Evolutionary conservation across 1,140 invertebrate genomes (phyloP).

Genomic region (Pentalonia nigronervosa): DNA sequence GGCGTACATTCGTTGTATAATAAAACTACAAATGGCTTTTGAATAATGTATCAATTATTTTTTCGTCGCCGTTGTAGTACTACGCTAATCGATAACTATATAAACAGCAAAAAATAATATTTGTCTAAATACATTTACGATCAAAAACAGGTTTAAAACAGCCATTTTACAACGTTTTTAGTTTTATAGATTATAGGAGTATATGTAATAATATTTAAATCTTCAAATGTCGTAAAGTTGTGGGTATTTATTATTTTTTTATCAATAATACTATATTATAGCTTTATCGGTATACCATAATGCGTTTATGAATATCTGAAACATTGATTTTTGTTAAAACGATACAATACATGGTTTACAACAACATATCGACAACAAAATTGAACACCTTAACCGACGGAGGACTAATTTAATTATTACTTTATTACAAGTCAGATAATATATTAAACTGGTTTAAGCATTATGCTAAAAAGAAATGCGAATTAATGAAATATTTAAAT

Average conservation of each 20-base stretch:
- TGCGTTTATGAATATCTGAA: background rate
- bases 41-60: slow-evolving; percentile 25
- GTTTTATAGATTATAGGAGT: background rate
- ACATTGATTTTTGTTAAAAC: background rate
- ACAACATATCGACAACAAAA: background rate
- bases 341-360: background rate
- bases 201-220: background rate
- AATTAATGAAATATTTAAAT: background rate
- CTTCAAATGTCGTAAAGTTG: background rate
- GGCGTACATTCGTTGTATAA: background rate
- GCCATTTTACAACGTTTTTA: background rate
- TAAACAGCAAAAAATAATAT: background rate
- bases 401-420: background rate
- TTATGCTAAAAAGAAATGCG: background rate
- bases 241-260: too few relatives aligned
- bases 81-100: background rate
- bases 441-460: background rate
- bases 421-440: too few relatives aligned
- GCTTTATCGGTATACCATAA: too few relatives aligned
- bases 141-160: background rate
- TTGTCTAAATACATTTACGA: background rate
- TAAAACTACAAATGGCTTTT: background rate
- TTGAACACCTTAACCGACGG: background rate
- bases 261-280: too few relatives aligned
- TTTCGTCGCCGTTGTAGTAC: background rate